phyloP scores from a whole-genome alignment of 1,140 invertebrate species.

The Phenacoccus solenopsis region DNA sequence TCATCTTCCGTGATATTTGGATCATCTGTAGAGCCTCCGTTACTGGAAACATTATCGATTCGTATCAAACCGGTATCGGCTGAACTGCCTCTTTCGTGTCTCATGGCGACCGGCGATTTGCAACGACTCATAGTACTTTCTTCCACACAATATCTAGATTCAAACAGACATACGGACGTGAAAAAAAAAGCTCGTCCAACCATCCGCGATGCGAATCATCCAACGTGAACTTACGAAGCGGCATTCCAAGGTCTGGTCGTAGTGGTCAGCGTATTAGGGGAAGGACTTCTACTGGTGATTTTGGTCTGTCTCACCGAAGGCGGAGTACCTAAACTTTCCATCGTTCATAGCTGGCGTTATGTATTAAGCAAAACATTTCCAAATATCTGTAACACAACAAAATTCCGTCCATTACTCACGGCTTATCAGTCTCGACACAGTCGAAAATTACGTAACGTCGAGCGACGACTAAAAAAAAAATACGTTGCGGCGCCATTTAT shows the following conservation, averaged over 20 bases:
- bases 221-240: constrained; percentile 20
- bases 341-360: not conserved
- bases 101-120: constrained; percentile 26
- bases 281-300: constrained; percentile 6
- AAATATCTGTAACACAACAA: not conserved
- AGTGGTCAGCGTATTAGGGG: not conserved
- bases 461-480: too few relatives aligned
- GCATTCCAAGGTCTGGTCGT: constrained; percentile 22
- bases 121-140: constrained; percentile 28
- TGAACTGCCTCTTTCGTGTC: constrained; percentile 28
- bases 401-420: too few relatives aligned
- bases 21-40: constrained; percentile 24
- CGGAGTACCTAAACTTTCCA: constrained; percentile 4
- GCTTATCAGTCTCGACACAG: not conserved
- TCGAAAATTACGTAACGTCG: not conserved
- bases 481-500: not conserved
- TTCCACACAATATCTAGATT: constrained; percentile 22
- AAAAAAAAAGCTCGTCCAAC: not conserved
- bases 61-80: constrained; percentile 26
- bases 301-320: not conserved
- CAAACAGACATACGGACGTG: not conserved
- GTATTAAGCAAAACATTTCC: not conserved
- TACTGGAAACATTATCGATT: constrained; percentile 24
- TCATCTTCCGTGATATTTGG: constrained; percentile 24
- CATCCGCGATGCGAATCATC: not conserved